A percentile compares a stretch with the other conserved stretches of the same genome.
These are phyloP conservation scores for Acrobasis consociella DNA, from an alignment of 2,888 invertebrate species.

Conservation along the genomic window DNA sequence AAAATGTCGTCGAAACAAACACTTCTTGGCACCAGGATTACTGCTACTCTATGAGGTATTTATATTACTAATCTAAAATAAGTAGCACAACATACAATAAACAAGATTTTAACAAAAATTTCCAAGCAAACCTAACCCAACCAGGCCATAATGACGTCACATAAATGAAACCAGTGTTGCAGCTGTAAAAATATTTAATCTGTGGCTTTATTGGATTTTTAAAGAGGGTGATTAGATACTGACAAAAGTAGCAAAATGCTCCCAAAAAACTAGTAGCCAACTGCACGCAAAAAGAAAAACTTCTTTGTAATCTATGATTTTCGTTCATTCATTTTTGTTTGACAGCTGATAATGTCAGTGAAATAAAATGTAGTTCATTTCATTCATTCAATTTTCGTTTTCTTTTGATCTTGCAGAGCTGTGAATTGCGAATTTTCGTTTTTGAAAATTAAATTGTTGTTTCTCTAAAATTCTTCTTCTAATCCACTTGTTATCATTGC, in stretches of 20 bases:
- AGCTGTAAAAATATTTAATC: conserved; percentile 20
- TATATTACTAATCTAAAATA: conserved; percentile 80
- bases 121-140: conserved; percentile 88
- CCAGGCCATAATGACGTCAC: conserved; percentile 86
- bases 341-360: background rate
- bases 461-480: background rate
- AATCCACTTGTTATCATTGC: background rate
- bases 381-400: background rate
- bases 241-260: background rate
- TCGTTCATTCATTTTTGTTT: background rate
- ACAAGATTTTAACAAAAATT: conserved; percentile 86
- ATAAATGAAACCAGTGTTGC: conserved; percentile 52
- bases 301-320: background rate
- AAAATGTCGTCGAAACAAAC: conserved; percentile 71
- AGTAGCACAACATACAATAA: conserved; percentile 83
- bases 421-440: background rate
- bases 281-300: background rate
- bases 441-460: background rate
- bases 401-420: conserved; percentile 1
- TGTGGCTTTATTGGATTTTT: background rate
- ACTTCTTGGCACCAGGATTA: conserved; percentile 76
- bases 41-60: conserved; percentile 77
- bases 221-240: background rate
- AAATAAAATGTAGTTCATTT: background rate
- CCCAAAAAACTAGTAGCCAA: background rate